Evolutionary conservation across 2,888 invertebrate genomes (phyloP).

Genomic region (Bruchidius siliquastri): DNA sequence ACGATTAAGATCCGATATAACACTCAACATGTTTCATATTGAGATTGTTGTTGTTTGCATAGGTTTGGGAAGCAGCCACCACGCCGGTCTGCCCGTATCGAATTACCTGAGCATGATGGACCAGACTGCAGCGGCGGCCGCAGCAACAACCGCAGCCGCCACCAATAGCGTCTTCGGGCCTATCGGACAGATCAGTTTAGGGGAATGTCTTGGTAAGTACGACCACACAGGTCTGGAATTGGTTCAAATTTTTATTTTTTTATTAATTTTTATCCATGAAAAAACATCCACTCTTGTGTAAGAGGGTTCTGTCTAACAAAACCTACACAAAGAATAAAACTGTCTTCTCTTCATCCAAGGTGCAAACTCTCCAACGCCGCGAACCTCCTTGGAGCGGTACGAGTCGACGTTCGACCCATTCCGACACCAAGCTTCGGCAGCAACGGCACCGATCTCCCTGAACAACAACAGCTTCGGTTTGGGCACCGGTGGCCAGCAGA

Average conservation of each 20-base stretch:
- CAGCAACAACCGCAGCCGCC: background rate
- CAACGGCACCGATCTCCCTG: slow-evolving; percentile 70
- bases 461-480: slow-evolving; percentile 86
- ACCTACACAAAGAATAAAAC: too few species aligned
- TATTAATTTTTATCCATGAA: too few species aligned
- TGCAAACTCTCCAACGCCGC: slow-evolving; percentile 62
- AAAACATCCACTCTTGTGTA: too few species aligned
- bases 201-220: slow-evolving; percentile 44
- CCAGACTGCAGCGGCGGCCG: slow-evolving; percentile 44
- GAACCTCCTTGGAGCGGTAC: slow-evolving; percentile 69
- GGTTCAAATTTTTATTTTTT: too few species aligned
- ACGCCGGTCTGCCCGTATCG: slow-evolving; percentile 47
- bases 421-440: slow-evolving; percentile 69
- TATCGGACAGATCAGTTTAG: slow-evolving; percentile 71
- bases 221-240: too few species aligned
- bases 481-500: slow-evolving; percentile 58
- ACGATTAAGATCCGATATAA: too few species aligned
- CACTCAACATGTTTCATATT: too few species aligned
- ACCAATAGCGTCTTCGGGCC: slow-evolving; percentile 68
- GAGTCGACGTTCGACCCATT: slow-evolving; percentile 66
- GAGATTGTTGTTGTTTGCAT: background rate
- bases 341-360: too few species aligned
- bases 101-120: slow-evolving; percentile 55
- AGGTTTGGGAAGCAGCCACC: slow-evolving; percentile 49
- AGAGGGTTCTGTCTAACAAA: too few species aligned